Evolutionary conservation across 2,797 vertebrate species (phyloP), one percentile per base, ranked within the genome.

Genomic region (Oceanodroma leucorhoa): DNA sequence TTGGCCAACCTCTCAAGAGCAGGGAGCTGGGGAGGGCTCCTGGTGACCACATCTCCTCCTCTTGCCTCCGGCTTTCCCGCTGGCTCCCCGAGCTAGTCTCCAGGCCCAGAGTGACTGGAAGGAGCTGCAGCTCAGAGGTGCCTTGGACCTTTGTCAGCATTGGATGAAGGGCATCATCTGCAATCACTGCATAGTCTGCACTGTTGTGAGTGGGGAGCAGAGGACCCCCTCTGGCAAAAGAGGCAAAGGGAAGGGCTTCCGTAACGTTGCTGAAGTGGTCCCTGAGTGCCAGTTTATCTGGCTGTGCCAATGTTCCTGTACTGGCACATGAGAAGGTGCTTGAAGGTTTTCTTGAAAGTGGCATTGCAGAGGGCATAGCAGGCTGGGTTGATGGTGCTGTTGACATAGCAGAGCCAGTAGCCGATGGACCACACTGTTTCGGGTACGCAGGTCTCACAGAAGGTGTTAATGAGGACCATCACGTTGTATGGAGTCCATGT

Each of bases 401-500:
- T 99, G 97, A 99, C 91, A 0, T 99, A 99, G 85, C 98, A 99
- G 91, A 99, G 98, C 99, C 99, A 99, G 97, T 98, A 99, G 46
- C 99, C 99, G 0, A 98, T 96, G 60, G 91, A 98, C 99, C 99
- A 99, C 91, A 99, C 97, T 0, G 97, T 95, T 9, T 98, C 95
- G 0, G 99, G 98, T 45, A 99, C 94, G 2, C 98, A 98, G 48
- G 95, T 93, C 58, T 97, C 97, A 21, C 98, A 99, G 97, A 99
- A 99, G 86, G 99, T 98, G n/a, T 98, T 99, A 23, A 99, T 97
- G 48, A 99, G 97, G 90, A 99, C 99, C 99, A 99, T 99, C 83
- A 99, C 99, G 0, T 99, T 99, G 94, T 99, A 99, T 5, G 99
- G 99, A 0, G 99, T 99, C 99, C 99, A 99, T 14, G 99, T 99